These are phyloP conservation scores for Lagorchestes hirsutus DNA, from an alignment of 2,797 vertebrate species.

Conservation along the genomic window DNA sequence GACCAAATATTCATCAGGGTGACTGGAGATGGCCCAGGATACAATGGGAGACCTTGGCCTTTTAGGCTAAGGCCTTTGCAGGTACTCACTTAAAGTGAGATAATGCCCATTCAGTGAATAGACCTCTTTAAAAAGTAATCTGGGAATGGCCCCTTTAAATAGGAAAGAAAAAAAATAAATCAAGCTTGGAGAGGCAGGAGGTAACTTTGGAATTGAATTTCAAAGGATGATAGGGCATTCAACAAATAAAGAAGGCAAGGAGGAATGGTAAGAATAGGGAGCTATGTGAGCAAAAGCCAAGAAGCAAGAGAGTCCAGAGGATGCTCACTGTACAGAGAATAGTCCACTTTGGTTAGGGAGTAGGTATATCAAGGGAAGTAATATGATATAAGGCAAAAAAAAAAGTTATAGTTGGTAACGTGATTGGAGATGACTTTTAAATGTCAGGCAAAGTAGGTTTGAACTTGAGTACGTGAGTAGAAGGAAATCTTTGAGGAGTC, in stretches of 20 bases:
- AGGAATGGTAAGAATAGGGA: not conserved
- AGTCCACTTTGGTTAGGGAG: not conserved
- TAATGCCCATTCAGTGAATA: no score
- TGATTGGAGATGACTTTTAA: not conserved
- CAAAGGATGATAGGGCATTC: not conserved
- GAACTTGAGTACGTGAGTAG: not conserved
- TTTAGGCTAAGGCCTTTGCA: no score
- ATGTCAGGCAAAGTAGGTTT: not conserved
- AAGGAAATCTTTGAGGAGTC: not conserved
- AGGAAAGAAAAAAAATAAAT: no score
- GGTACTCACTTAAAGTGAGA: no score
- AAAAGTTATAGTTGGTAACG: not conserved
- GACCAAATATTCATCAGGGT: no score
- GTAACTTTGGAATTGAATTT: not conserved
- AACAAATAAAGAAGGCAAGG: not conserved
- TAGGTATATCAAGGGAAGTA: not conserved
- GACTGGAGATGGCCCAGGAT: no score
- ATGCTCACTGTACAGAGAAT: not conserved
- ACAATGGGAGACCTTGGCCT: no score
- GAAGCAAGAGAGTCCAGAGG: not conserved
- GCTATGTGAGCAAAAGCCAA: not conserved
- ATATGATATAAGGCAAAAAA: not conserved
- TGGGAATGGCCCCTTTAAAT: no score
- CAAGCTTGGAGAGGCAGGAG: no score
- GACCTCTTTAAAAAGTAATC: no score